These are phyloP conservation scores for Dolichallabes microphthalmus DNA, from an alignment of 2,113 vertebrate genomes.

Conservation along the genomic window DNA sequence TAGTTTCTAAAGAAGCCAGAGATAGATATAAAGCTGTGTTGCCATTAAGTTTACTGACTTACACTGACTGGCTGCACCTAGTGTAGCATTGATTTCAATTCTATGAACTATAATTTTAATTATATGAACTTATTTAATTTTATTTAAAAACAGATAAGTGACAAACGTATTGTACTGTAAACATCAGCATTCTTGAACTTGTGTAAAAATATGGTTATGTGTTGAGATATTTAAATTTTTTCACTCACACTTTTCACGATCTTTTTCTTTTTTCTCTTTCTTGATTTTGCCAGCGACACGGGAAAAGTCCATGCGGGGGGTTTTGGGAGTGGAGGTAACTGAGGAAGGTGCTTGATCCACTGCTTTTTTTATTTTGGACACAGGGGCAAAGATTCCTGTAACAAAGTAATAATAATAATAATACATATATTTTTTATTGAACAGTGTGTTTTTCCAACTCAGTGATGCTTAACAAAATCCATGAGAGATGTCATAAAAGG, in stretches of 20 bases:
- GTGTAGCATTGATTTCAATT: background rate
- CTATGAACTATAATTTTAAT: background rate
- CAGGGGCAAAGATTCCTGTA: constrained; percentile 84
- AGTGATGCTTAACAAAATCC: background rate
- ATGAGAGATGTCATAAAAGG: background rate
- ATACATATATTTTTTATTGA: background rate
- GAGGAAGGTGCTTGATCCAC: constrained; percentile 78
- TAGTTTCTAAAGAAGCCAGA: background rate
- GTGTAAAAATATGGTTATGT: background rate
- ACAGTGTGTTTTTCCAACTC: background rate
- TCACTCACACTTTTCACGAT: constrained; percentile 45
- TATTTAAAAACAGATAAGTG: background rate
- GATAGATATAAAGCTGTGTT: background rate
- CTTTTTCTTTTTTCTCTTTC: constrained; percentile 84
- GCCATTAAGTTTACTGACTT: too few species aligned
- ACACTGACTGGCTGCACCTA: too few species aligned
- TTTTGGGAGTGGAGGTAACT: constrained; percentile 83
- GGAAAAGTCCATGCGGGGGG: constrained; percentile 84
- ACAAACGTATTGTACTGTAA: too few species aligned
- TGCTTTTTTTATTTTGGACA: constrained; percentile 85
- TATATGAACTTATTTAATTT: background rate
- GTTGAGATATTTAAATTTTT: background rate
- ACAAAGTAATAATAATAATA: background rate
- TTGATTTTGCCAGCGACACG: constrained; percentile 82
- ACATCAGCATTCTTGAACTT: background rate